Conservation (phyloP, 2,888 invertebrate genomes). For the Dryadula phaetusa region DNA sequence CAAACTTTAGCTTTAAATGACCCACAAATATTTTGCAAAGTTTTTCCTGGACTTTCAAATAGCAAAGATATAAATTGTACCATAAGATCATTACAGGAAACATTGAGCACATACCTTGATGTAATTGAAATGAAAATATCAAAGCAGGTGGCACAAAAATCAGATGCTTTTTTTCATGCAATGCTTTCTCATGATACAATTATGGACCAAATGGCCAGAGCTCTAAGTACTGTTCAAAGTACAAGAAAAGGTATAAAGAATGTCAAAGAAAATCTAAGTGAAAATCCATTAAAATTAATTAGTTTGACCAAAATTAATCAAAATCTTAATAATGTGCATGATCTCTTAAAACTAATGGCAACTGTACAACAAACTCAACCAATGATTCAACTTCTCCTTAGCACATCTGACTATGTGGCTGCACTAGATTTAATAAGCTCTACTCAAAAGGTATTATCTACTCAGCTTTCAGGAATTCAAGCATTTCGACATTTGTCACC, state of each 20-base stretch:
- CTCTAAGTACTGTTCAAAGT: constrained; percentile 89
- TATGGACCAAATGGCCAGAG: constrained; percentile 96
- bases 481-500: constrained; percentile 98
- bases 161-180: constrained; percentile 98
- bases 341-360: constrained; percentile 94
- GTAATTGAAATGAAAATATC: constrained; percentile 97
- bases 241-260: constrained; percentile 90
- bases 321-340: constrained; percentile 87
- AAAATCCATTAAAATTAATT: constrained; percentile 91
- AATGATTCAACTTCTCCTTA: constrained; percentile 96
- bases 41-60: constrained; percentile 89
- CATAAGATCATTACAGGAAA: constrained; percentile 92
- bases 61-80: constrained; percentile 85
- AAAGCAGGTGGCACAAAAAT: constrained; percentile 96
- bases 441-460: constrained; percentile 96
- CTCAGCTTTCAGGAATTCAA: constrained; percentile 95
- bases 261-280: constrained; percentile 91
- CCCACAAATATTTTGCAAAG: constrained; percentile 91
- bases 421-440: constrained; percentile 98
- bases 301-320: constrained; percentile 87
- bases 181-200: constrained; percentile 99
- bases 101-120: constrained; percentile 96
- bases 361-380: constrained; percentile 99
- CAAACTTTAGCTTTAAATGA: constrained; percentile 91
- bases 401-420: constrained; percentile 98